Evolutionary conservation across 2,113 vertebrate genomes (phyloP), one percentile per base, ranked within the genome.

Genomic region (Silurus glanis): DNA sequence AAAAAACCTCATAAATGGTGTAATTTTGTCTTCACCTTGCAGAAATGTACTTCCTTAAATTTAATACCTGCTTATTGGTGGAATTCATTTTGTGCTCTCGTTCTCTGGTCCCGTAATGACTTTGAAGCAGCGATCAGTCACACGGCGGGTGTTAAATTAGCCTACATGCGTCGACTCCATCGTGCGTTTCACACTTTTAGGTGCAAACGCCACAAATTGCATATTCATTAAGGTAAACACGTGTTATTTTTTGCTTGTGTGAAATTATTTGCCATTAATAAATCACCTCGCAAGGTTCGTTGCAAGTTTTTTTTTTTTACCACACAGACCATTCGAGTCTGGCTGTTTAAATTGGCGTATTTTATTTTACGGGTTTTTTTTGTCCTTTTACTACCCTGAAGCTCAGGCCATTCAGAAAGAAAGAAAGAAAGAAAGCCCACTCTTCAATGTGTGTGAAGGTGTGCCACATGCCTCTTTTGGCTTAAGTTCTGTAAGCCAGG

Each of bases 391-490:
- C n/a, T 16, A 2, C 53, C 9, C 53, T 55, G 1, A 79, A 79
- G 28, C 53, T 7, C 9, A 19, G 78, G 19, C 56, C 78, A 61
- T 61, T 59, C 56, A 80, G 56, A 61, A 80, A 80, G 37, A 37
- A 37, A 80, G 56, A 61, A 80, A 80, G 37, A 37, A 37, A 37
- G 12, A 61, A 61, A 28, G 55, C 8, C 49, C 10, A n/a, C 4
- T 51, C n/a, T 25, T 7, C 74, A 53, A 9, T 58, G 53, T 80
- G 78, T 45, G 56, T 23, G 78, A 80, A 61, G 78, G 78, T 80
- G 78, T 79, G 17, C 13, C 14, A 25, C 0, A 14, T 7, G 53
- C 6, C 45, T 80, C 78, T 59, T 61, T 80, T 80, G 78, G 78
- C 78, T 80, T 25, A 56, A 61, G 17, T 47, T 59, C 28, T 28